Evolutionary conservation across 2,113 vertebrate genomes (phyloP).

Genomic region (Procavia capensis): DNA sequence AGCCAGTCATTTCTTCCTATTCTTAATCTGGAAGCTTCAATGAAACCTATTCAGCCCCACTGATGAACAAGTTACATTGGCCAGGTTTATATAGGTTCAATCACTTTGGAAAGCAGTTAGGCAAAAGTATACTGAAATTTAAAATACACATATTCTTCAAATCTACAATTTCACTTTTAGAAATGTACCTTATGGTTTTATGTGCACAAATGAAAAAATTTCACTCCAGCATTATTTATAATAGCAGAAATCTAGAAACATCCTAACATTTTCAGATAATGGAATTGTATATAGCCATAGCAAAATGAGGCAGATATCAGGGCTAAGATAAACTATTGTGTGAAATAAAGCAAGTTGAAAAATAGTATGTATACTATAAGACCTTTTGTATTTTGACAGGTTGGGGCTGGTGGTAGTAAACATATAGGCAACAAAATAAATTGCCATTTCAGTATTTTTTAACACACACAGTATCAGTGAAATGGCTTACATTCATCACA

Average conservation of each 20-base stretch:
- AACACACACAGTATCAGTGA: background rate
- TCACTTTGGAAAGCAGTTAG: background rate
- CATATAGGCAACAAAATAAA: background rate
- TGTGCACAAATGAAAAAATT: constrained; percentile 3
- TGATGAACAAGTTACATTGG: background rate
- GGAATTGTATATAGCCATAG: background rate
- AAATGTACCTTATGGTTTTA: background rate
- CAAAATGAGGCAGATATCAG: background rate
- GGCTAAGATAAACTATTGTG: background rate
- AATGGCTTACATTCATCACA: background rate
- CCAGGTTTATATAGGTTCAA: background rate
- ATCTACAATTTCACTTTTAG: background rate
- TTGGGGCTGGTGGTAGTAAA: background rate
- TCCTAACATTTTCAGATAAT: background rate
- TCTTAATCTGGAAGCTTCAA: background rate
- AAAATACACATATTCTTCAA: background rate
- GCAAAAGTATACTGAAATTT: constrained; percentile 37
- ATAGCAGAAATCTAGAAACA: constrained; percentile 6
- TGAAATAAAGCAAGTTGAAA: constrained; percentile 17
- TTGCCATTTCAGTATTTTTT: background rate
- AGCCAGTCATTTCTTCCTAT: background rate
- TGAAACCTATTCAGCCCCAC: background rate
- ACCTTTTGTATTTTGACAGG: background rate
- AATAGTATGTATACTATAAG: background rate
- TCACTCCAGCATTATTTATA: background rate